Percentiles rank a stretch among this genome's conserved stretches.
Evolutionary conservation across 1,140 invertebrate genomes (phyloP).

Genomic region (Atta cephalotes): DNA sequence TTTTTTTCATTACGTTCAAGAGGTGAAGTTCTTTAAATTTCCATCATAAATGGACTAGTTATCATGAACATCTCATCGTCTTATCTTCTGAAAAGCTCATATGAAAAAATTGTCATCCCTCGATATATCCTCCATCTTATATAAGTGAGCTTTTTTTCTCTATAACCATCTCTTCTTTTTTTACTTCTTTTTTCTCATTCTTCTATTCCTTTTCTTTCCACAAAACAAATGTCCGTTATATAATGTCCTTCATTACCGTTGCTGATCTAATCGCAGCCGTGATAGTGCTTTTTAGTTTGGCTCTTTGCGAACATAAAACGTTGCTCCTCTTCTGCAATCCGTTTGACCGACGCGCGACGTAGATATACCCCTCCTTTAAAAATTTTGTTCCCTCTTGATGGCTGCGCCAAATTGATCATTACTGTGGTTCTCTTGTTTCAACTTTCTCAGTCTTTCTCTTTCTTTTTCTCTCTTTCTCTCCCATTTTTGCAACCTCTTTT

Average conservation of each 20-base stretch:
- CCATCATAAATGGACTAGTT: background rate
- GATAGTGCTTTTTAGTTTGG: slow-evolving; percentile 38
- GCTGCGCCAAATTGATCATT: background rate
- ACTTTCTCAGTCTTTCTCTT: background rate
- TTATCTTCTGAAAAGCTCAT: background rate
- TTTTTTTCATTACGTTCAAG: background rate
- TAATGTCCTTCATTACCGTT: slow-evolving; percentile 1
- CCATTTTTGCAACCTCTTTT: slow-evolving; percentile 7
- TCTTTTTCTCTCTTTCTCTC: background rate
- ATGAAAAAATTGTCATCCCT: background rate
- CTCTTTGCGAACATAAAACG: slow-evolving; percentile 43
- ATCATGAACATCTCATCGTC: background rate
- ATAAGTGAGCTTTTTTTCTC: background rate
- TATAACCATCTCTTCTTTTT: background rate
- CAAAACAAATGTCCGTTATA: background rate
- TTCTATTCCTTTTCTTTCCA: background rate
- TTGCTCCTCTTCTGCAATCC: slow-evolving; percentile 13
- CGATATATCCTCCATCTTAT: background rate
- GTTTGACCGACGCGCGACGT: background rate
- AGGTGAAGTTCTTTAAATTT: background rate
- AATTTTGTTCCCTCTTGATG: slow-evolving; percentile 3
- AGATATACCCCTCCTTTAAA: background rate
- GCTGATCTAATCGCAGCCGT: slow-evolving; percentile 37
- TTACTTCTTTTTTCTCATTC: background rate
- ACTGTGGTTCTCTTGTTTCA: slow-evolving; percentile 4